Percentiles rank a stretch among this genome's conserved stretches.
Evolutionary conservation across 2,797 vertebrate species (phyloP).

Genomic region (Esox lucius): DNA sequence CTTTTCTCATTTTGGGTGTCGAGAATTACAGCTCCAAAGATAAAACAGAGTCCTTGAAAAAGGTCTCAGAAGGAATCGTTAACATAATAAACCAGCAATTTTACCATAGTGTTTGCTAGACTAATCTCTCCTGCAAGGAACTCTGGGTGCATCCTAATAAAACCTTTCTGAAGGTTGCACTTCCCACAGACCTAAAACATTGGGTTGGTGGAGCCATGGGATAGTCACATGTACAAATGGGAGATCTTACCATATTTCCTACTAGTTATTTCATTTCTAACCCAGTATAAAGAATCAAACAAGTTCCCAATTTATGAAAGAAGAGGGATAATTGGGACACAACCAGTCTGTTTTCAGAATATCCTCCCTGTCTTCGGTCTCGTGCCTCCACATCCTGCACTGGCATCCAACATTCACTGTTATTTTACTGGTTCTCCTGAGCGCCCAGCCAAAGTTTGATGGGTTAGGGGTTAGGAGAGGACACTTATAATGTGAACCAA

Average conservation of each 20-base stretch:
- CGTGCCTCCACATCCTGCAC: background rate
- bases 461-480: background rate
- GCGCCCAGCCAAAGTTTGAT: background rate
- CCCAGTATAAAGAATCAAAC: too few species aligned
- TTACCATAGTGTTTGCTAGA: background rate
- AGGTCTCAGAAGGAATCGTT: background rate
- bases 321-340: background rate
- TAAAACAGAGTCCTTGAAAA: background rate
- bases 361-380: background rate
- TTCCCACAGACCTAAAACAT: background rate
- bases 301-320: background rate
- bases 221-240: background rate
- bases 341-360: background rate
- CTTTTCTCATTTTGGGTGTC: background rate
- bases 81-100: background rate
- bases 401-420: background rate
- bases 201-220: background rate
- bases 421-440: background rate
- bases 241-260: background rate
- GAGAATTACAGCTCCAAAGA: background rate
- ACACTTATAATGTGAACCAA: conserved; percentile 26
- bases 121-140: background rate
- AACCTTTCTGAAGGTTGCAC: background rate
- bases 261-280: background rate
- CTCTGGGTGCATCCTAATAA: background rate